Conservation (phyloP, 2,797 vertebrate species). For the Calcarius lapponicus region DNA sequence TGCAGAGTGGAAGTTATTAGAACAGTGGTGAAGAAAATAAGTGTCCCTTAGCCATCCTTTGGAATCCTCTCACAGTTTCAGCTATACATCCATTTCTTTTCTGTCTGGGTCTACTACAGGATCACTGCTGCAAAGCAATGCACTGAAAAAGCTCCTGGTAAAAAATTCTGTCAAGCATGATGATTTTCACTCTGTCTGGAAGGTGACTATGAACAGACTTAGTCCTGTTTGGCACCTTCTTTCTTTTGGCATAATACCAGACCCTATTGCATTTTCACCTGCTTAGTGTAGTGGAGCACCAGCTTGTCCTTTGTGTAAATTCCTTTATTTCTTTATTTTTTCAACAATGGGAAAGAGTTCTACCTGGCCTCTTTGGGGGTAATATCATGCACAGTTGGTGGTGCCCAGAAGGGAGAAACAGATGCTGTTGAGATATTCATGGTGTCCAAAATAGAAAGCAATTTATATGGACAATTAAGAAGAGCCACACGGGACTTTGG, state of each 20-base stretch:
- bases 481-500: slow-evolving; percentile 55
- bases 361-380: slow-evolving; percentile 62
- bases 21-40: not conserved
- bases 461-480: slow-evolving; percentile 80
- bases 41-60: not conserved
- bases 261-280: not conserved
- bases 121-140: not conserved
- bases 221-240: not conserved
- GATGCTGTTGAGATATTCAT: slow-evolving; percentile 64
- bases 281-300: not conserved
- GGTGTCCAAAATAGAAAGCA: slow-evolving; percentile 78
- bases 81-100: not conserved
- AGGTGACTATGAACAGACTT: not conserved
- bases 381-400: slow-evolving; percentile 67
- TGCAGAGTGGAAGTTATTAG: not conserved
- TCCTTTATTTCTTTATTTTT: slow-evolving; percentile 66
- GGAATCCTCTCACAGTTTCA: not conserved
- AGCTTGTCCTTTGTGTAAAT: slow-evolving; percentile 6
- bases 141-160: not conserved
- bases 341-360: slow-evolving; percentile 50
- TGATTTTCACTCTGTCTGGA: not conserved
- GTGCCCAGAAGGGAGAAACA: slow-evolving; percentile 72
- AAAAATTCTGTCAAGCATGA: not conserved
- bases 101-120: not conserved
- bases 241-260: not conserved